Base-by-base conservation (phyloP, 2,797 vertebrate species). In the Arnoldichthys spilopterus region DNA sequence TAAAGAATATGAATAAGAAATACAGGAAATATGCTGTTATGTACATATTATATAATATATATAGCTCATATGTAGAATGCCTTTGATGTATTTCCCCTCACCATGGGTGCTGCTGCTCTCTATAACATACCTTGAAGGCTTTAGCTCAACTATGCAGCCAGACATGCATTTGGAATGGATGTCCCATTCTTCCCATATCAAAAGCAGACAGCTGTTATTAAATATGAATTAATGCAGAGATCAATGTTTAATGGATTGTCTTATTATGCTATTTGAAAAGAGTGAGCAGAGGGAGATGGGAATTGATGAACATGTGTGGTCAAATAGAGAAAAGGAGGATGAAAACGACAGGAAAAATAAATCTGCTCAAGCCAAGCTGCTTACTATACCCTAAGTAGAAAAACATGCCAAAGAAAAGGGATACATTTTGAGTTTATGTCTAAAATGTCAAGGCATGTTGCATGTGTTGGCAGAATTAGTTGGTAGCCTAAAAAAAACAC, bases 191-290 rank as follows among this genome's bases (percentile, higher is more conserved):
- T 86, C 87, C 80, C 85, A 88, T 85, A 90, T 91, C 90, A 89
- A 72, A 62, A 79, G 78, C 84, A 88, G 89, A 90, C 86, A 80
- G 87, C 83, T 85, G 85, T 86, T 88, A 91, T 92, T 90, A 90
- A 89, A 91, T 90, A 91, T 86, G 87, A 87, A 91, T 91, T 89
- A 83, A 86, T 83, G 84, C 77, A 40, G 87, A 87, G 87, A 85
- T 90, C 87, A 89, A 87, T 88, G 88, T 87, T 88, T 89, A 87
- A 92, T 88, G 85, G 79, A 83, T 89, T 88, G 81, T 88, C 87
- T 82, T 84, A 51, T 34, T 88, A 89, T 75, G 83, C 82, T 86
- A 85, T 79, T 83, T 63, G 79, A 80, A 81, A 67, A 64, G 63
- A 77, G 30, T 28, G 54, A 83, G 73, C 18, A 53, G 11, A 72